phyloP scores from a whole-genome alignment of 2,797 vertebrate species.

The Gambelia wislizenii region DNA sequence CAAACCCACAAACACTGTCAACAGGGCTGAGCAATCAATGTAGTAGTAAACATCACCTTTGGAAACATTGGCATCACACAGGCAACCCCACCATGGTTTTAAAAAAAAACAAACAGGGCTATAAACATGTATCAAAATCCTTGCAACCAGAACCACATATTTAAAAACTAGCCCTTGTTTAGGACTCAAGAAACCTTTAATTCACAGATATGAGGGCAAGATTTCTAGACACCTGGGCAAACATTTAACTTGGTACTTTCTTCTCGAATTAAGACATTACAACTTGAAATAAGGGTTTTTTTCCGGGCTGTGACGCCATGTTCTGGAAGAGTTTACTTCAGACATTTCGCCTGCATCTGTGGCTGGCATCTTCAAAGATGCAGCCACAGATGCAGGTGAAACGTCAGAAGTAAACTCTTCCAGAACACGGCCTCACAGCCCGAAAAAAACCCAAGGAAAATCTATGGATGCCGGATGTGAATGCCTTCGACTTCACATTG shows the following conservation, averaged over 20 bases:
- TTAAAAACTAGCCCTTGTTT: background rate
- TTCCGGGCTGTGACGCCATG: too few relatives aligned
- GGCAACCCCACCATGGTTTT: background rate
- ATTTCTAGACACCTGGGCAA: background rate
- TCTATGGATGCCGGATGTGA: too few relatives aligned
- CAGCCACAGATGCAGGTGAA: too few relatives aligned
- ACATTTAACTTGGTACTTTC: background rate
- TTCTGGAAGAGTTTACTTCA: too few relatives aligned
- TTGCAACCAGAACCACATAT: background rate
- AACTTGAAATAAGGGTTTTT: conserved; percentile 34
- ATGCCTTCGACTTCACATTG: too few relatives aligned
- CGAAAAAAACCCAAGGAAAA: too few relatives aligned
- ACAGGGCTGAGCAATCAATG: background rate
- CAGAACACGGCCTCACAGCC: too few relatives aligned
- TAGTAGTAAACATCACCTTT: background rate
- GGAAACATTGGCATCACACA: background rate
- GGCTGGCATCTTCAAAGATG: too few relatives aligned
- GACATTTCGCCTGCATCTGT: too few relatives aligned
- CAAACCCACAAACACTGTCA: background rate
- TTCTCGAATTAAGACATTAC: background rate
- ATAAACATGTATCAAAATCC: background rate
- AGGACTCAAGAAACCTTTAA: background rate
- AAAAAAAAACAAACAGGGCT: background rate
- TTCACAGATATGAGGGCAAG: background rate
- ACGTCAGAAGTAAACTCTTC: too few relatives aligned